Evolutionary conservation across 2,888 invertebrate species (phyloP).

Genomic region (Lithophane ornitopus): DNA sequence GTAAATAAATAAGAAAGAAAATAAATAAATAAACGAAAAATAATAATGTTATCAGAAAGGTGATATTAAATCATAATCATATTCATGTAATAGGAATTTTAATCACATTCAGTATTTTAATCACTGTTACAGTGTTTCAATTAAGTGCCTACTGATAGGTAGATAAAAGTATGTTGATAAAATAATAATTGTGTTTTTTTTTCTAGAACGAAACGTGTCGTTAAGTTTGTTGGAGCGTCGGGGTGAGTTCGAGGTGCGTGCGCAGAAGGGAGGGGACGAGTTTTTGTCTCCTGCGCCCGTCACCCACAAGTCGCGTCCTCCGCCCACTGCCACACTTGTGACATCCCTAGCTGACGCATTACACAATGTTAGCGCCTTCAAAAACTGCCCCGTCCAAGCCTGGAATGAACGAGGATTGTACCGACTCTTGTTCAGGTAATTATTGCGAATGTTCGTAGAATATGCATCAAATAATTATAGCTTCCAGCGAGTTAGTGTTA

Average conservation of each 20-base stretch:
- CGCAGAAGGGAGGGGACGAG: constrained; percentile 79
- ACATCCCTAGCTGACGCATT: constrained; percentile 78
- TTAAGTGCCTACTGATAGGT: constrained; percentile 26
- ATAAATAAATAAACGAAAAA: too few species aligned
- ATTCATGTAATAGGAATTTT: constrained; percentile 52
- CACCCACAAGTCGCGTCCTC: constrained; percentile 66
- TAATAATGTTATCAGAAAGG: constrained; percentile 24
- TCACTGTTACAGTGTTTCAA: constrained; percentile 29
- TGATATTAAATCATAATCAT: constrained; percentile 28
- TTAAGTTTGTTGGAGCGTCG: constrained; percentile 81
- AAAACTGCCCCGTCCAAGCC: constrained; percentile 76
- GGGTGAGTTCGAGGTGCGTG: constrained; percentile 83
- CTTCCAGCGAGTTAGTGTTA: constrained; percentile 11
- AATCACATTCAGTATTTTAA: constrained; percentile 46
- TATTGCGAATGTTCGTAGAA: background rate
- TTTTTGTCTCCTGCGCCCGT: constrained; percentile 70
- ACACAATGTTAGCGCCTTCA: constrained; percentile 79
- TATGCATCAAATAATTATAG: constrained; percentile 16
- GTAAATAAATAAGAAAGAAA: too few species aligned
- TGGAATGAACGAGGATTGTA: constrained; percentile 86
- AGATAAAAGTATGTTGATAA: constrained; percentile 33
- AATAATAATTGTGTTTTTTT: constrained; percentile 5
- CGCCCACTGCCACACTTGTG: constrained; percentile 80
- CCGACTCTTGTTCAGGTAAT: constrained; percentile 84
- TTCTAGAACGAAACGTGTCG: constrained; percentile 84